Evolutionary conservation across 1,140 invertebrate species (phyloP), one percentile per base, ranked within the genome.

Genomic region (Yoshiicerus persimilis): DNA sequence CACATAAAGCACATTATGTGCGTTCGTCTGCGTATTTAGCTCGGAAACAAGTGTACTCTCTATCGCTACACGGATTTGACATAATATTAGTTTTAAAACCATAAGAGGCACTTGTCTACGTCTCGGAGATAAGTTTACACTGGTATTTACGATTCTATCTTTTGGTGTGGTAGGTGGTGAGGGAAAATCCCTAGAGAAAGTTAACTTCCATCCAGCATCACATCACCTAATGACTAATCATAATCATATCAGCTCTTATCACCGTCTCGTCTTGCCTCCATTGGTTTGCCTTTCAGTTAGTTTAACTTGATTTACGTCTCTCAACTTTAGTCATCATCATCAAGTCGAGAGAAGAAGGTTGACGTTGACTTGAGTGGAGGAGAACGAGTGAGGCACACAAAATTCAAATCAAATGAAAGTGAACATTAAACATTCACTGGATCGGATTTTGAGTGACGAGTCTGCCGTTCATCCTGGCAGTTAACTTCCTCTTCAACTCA

Each of bases 191-290:
- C 75, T 80, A 34, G 75, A 80, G 75, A 80, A 80, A 80, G 75
- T 80, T 75, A 34, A 41, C 39, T 41, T 56, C 20, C 47, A 56
- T 56, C 47, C 47, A 56, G 47, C 47, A 56, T 32, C 30, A 32
- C 75, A 80, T 38, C 75, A 38, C 75, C 75, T 80, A 80, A 80
- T 80, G 75, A 80, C 75, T 80, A 80, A 80, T 80, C 75, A 80
- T 80, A 80, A 80, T 80, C 75, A 80, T 80, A 80, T 80, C 75
- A 80, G n/a, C 75, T 34, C 75, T 80, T 80, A 80, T 80, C 75
- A 80, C 75, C 20, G 75, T 80, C 75, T 80, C 75, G 20, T 38
- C 27, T 80, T 80, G 34, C 75, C 66, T 75, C 66, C 66, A 75
- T 32, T 16, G 25, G 66, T 34, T 56, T 80, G 3, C 75, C 32